These are phyloP conservation scores for Cecidostiba fungosa DNA, from an alignment of 2,888 invertebrate species.

Conservation along the genomic window DNA sequence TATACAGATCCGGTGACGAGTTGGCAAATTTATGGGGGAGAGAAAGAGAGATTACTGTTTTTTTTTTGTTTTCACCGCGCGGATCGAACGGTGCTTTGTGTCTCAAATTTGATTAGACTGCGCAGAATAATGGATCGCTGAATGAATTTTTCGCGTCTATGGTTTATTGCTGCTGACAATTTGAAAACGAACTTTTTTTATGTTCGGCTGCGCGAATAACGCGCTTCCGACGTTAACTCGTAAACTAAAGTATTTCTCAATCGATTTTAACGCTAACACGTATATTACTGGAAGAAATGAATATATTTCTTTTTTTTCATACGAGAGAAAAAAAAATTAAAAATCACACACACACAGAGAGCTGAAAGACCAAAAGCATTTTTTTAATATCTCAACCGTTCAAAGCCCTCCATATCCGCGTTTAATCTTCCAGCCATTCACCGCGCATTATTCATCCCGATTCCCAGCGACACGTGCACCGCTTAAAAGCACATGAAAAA, in stretches of 20 bases:
- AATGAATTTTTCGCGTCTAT: not conserved
- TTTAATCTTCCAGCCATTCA: conserved; percentile 6
- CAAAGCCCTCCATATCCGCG: not conserved
- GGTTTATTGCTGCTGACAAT: not conserved
- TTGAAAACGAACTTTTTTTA: not conserved
- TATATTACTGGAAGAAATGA: too few species aligned
- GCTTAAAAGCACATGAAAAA: conserved; percentile 1
- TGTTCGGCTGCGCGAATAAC: too few species aligned
- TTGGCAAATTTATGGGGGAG: not conserved
- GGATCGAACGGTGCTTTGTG: not conserved
- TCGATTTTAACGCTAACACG: too few species aligned
- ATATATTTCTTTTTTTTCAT: not conserved
- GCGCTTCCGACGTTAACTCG: too few species aligned
- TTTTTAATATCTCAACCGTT: conserved; percentile 5
- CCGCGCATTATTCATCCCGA: conserved; percentile 7
- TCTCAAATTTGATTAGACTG: not conserved
- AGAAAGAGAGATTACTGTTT: not conserved
- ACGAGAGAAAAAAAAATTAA: not conserved
- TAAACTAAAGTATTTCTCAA: not conserved
- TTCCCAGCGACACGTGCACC: not conserved
- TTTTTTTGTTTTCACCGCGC: not conserved
- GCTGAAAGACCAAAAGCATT: not conserved
- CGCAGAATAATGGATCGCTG: not conserved
- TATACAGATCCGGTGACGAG: not conserved
- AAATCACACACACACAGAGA: too few species aligned